Evolutionary conservation across 2,113 vertebrate species (phyloP), one percentile per base, ranked within the genome.

Genomic region (Hipposideros armiger): DNA sequence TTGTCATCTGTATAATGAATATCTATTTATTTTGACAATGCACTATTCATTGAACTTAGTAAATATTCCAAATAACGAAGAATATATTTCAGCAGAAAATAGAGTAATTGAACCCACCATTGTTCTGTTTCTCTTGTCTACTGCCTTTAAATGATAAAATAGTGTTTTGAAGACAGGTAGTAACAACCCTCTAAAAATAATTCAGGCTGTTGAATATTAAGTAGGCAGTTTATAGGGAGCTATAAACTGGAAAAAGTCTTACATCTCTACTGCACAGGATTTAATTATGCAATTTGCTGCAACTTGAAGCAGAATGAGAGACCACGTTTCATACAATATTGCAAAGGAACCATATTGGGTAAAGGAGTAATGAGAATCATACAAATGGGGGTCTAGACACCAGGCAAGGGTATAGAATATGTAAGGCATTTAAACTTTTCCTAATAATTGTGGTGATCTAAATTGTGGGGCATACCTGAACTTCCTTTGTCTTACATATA

Each of bases 231-330:
- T 97, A 95, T 95, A 89, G 77, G 40, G 11, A 92, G 80, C 64
- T 95, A 87, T 96, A 96, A 97, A 96, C 40, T 89, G 47, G 47
- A 78, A 94, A 91, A 88, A 95, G 42, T 90, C 60, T 92, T 97
- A 94, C 19, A 83, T 94, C 50, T 92, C 32, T 92, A 62, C 30
- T 90, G 84, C 36, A 90, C 47, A 92, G 58, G 56, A 69, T 90
- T 95, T 95, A 96, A 95, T 97, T 94, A 67, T 80, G 40, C 50
- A 90, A 83, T 90, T 92, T 94, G 1, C 28, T 87, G 19, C 64
- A 80, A 90, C 42, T 92, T 95, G 77, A 95, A 96, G 74, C 69
- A 74, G 52, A 94, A 84, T 74, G 67, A 82, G 58, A 95, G 52
- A 64, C 20, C 24, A 67, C 10, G 2, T 85, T 92, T 96, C 32